Conservation (phyloP, 2,888 invertebrate genomes). For the Zhuqinia jingwanae region DNA sequence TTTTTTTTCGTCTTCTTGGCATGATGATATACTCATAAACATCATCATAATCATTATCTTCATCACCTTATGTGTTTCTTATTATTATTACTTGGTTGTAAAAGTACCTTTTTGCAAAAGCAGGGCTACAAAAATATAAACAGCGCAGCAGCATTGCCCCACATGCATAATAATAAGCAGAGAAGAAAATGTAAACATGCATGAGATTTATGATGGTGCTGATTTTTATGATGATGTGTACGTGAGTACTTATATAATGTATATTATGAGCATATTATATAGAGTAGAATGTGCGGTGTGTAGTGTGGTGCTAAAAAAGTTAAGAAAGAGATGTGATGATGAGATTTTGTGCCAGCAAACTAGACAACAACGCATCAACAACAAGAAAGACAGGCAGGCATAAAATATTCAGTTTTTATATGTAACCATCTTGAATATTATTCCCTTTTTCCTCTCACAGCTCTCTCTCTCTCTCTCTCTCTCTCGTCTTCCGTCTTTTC, state of each 20-base stretch:
- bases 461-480: no score
- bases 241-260: no score
- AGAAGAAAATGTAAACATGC: neutral
- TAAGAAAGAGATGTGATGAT: slow-evolving; percentile 41
- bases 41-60: neutral
- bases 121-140: neutral
- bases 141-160: neutral
- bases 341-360: slow-evolving; percentile 53
- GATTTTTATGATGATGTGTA: slow-evolving; percentile 30
- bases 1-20: neutral
- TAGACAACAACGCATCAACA: neutral
- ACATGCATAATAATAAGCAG: neutral
- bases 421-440: neutral
- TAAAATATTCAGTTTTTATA: slow-evolving; percentile 55
- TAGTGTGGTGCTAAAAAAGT: neutral
- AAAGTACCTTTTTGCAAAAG: neutral
- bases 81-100: neutral
- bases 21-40: neutral
- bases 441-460: neutral
- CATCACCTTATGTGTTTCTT: neutral
- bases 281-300: neutral
- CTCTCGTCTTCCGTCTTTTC: slow-evolving; percentile 10
- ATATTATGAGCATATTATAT: no score
- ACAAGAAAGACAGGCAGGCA: slow-evolving; percentile 30
- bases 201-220: slow-evolving; percentile 23